Evolutionary conservation across 2,113 vertebrate genomes (phyloP), one percentile per base, ranked within the genome.

Genomic region (Tenrec ecaudatus): DNA sequence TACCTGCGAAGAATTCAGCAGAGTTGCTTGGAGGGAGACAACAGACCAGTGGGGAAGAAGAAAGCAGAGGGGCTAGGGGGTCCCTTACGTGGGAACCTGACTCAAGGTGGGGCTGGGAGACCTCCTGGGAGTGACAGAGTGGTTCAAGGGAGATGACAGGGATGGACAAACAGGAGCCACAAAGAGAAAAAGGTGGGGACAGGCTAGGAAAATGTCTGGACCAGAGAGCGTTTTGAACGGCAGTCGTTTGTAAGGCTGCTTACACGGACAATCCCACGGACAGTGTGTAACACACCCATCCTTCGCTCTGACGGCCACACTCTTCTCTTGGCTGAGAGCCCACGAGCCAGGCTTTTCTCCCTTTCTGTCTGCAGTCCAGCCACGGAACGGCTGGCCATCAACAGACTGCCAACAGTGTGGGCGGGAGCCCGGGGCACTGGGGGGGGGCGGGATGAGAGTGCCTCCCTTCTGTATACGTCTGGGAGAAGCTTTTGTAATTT

Each of bases 401-500:
- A 87, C 40, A 84, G 91, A 33, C 43, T 19, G 57, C 7, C 23
- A 75, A 83, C 66, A 83, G 88, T 81, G 58, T 15, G 22, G 38
- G 92, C 88, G 1, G 7, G 68, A 43, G 77, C 58, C 84, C 33
- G 16, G 91, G 47, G 9, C 11, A 78, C 60, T 58, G 75, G 9
- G 38, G 53, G 38, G 53, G 31, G 87, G 36, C 53, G 64, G 5
- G 57, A 10, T 53, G 88, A 57, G 40, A 36, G 76, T 0, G 15
- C 43, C 17, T 86, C 91, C 83, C 89, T 79, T 95, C 86, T 82
- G 66, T 69, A 90, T 62, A 89, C 91, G 62, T 95, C 96, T 90
- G 92, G 95, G 92, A 93, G 95, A 96, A 93, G 96, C n/a, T 92
- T 77, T 69, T 97, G 89, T 92, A 82, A 86, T 95, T 96, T 96